Evolutionary conservation across 2,888 invertebrate genomes (phyloP).

Genomic region (Phyllotreta striolata): DNA sequence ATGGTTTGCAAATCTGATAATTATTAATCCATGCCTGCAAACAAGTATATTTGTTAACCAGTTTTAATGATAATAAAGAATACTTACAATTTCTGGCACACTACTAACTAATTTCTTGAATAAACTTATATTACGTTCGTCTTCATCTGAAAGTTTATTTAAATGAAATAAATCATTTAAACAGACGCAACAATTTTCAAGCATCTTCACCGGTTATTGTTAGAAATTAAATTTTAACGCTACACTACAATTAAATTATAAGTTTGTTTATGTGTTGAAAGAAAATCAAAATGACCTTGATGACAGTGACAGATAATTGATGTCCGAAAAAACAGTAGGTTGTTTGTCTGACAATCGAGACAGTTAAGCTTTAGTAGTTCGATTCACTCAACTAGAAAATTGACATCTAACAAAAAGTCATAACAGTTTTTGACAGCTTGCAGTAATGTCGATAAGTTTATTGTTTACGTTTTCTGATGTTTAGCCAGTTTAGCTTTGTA

Average conservation of each 20-base stretch:
- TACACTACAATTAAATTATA: no score
- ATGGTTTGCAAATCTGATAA: conserved; percentile 45
- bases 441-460: conserved; percentile 7
- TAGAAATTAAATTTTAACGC: no score
- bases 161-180: conserved; percentile 39
- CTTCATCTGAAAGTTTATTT: conserved; percentile 39
- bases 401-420: not conserved
- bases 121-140: conserved; percentile 40
- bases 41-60: conserved; percentile 1
- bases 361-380: not conserved
- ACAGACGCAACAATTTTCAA: conserved; percentile 43
- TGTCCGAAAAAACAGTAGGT: not conserved
- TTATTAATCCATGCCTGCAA: conserved; percentile 43
- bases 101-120: conserved; percentile 40
- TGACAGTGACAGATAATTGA: conserved; percentile 5
- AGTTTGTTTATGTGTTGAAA: conserved; percentile 3
- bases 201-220: no score
- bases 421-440: conserved; percentile 7
- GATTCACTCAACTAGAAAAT: not conserved
- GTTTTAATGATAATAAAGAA: conserved; percentile 1
- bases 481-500: not conserved
- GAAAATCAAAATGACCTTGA: conserved; percentile 4
- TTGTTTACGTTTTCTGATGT: conserved; percentile 5
- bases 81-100: conserved; percentile 45
- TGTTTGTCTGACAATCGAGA: not conserved